Percentiles rank a stretch among this genome's conserved stretches.
Evolutionary conservation across 2,113 vertebrate genomes (phyloP).

Genomic region (Apeltes quadracus): DNA sequence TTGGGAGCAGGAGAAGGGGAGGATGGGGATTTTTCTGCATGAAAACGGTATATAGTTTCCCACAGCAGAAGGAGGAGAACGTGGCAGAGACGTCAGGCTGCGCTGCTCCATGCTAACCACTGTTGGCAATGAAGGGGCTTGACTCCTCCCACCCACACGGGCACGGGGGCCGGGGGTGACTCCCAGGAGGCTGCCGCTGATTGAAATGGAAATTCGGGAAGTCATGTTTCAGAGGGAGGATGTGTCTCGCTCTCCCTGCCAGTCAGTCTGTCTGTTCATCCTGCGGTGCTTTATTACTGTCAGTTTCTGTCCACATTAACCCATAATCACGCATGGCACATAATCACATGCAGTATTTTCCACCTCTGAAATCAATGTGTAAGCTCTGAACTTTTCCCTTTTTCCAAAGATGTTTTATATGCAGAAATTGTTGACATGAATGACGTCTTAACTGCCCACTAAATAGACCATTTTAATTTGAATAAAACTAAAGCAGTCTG

Average conservation of each 20-base stretch:
- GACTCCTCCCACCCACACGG: conserved; percentile 67
- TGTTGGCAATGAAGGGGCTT: conserved; percentile 68
- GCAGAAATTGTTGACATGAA: not conserved
- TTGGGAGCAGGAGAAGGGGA: not conserved
- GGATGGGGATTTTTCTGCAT: conserved; percentile 29
- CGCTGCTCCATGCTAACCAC: conserved; percentile 61
- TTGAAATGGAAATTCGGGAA: conserved; percentile 79
- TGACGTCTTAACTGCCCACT: not conserved
- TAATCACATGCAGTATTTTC: conserved; percentile 34
- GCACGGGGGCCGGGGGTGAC: conserved; percentile 38
- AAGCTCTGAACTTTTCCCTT: conserved; percentile 15
- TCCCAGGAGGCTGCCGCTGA: conserved; percentile 62
- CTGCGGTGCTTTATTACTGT: conserved; percentile 57
- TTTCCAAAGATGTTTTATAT: not conserved
- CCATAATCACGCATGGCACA: conserved; percentile 53
- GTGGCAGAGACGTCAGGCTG: conserved; percentile 45
- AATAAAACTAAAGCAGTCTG: not conserved
- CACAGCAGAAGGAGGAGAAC: conserved; percentile 43
- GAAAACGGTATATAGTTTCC: conserved; percentile 30
- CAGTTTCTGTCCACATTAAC: conserved; percentile 51
- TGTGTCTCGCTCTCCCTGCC: conserved; percentile 50
- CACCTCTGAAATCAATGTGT: conserved; percentile 11
- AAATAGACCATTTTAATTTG: not conserved
- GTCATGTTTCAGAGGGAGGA: conserved; percentile 62
- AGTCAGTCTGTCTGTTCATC: conserved; percentile 54